phyloP scores from a whole-genome alignment of 2,797 vertebrate species.

The Sparidentex hasta region DNA sequence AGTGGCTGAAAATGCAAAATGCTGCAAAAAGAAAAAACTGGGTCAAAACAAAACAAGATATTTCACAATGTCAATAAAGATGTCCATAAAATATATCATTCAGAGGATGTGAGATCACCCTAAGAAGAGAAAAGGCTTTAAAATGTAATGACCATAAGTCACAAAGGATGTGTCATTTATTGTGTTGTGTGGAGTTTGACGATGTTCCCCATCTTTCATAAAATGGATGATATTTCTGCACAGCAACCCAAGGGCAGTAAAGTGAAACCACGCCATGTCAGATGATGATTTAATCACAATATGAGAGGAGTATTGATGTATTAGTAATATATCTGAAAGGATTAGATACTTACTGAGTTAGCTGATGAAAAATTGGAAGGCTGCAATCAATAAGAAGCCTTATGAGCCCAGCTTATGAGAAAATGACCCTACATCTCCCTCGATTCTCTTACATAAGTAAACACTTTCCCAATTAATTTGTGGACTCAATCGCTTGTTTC shows the following conservation, averaged over 20 bases:
- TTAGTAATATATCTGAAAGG: not conserved
- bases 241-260: constrained; percentile 1
- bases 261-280: constrained; percentile 10
- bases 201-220: constrained; percentile 34
- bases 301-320: not conserved
- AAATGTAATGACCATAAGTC: constrained; percentile 51
- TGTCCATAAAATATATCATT: constrained; percentile 58
- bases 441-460: too few relatives aligned
- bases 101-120: constrained; percentile 68
- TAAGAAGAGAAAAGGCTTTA: constrained; percentile 44
- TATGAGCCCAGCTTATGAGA: too few relatives aligned
- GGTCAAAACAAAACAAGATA: constrained; percentile 61
- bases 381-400: not conserved
- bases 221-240: constrained; percentile 53
- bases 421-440: too few relatives aligned
- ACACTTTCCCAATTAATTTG: too few relatives aligned
- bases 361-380: not conserved
- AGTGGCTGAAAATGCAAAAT: constrained; percentile 36
- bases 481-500: too few relatives aligned
- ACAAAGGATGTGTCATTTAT: constrained; percentile 62
- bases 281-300: constrained; percentile 16
- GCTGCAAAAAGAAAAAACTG: constrained; percentile 38
- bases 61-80: constrained; percentile 65
- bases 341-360: too few relatives aligned
- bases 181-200: constrained; percentile 33